Evolutionary conservation across 2,888 invertebrate genomes (phyloP).

Genomic region (Drosophila falleni): DNA sequence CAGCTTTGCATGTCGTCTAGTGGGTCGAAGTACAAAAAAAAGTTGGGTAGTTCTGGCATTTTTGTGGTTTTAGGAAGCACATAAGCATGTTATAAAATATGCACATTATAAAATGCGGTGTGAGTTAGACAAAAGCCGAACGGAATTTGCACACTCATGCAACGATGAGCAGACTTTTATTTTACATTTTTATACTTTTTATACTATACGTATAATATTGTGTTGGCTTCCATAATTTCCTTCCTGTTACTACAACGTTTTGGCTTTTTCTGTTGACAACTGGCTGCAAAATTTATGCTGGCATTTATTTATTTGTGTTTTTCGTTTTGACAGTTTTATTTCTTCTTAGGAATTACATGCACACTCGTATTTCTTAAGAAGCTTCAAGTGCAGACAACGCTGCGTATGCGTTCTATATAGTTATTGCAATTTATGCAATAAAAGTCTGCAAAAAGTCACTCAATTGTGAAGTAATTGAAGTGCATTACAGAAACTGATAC

Average conservation of each 20-base stretch:
- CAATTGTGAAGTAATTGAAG: conserved; percentile 21
- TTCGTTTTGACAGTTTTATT: conserved; percentile 76
- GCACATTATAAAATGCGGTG: conserved; percentile 75
- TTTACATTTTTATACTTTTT: background rate
- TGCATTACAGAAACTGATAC: conserved; percentile 1
- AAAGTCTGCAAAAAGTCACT: conserved; percentile 17
- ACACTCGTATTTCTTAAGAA: conserved; percentile 13
- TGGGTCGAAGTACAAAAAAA: background rate
- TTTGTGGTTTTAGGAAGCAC: conserved; percentile 54
- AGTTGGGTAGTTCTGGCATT: conserved; percentile 26
- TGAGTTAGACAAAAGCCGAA: conserved; percentile 77
- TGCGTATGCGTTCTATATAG: conserved; percentile 47
- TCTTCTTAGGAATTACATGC: conserved; percentile 23
- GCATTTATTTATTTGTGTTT: conserved; percentile 73
- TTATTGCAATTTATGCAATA: conserved; percentile 42
- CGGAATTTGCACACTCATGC: conserved; percentile 73
- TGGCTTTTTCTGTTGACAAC: conserved; percentile 66
- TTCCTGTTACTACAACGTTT: conserved; percentile 45
- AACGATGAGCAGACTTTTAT: conserved; percentile 45
- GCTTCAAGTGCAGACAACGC: conserved; percentile 61
- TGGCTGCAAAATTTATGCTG: conserved; percentile 64
- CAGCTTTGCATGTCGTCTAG: conserved; percentile 17
- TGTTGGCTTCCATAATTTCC: conserved; percentile 65
- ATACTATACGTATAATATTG: conserved; percentile 7
- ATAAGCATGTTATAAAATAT: conserved; percentile 79